phyloP scores from a whole-genome alignment of 2,888 invertebrate species.

The Proisotoma minuta region DNA sequence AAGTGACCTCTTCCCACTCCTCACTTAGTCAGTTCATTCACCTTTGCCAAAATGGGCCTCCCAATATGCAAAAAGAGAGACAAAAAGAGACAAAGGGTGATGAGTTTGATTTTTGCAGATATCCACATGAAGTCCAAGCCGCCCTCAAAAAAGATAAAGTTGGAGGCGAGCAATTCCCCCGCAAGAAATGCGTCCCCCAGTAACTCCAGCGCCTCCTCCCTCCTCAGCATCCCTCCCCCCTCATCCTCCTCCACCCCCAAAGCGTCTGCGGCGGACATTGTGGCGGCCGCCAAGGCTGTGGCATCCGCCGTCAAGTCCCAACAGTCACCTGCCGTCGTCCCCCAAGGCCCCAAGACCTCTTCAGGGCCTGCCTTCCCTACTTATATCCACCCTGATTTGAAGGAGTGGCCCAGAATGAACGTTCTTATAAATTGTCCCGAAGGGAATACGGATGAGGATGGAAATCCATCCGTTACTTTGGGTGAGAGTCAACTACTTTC shows the following conservation, averaged over 20 bases:
- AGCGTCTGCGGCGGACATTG: background rate
- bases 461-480: background rate
- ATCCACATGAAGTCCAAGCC: conserved; percentile 44
- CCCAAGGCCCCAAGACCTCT: background rate
- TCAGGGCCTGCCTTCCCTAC: background rate
- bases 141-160: conserved; percentile 32
- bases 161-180: conserved; percentile 20
- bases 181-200: conserved; percentile 19
- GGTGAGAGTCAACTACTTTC: no score
- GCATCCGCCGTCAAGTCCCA: conserved; percentile 1
- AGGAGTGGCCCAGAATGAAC: background rate
- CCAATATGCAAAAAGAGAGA: no score
- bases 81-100: no score
- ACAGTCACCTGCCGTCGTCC: background rate
- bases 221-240: conserved; percentile 20
- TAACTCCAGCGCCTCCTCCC: conserved; percentile 16
- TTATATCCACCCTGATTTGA: background rate
- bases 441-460: background rate
- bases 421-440: background rate
- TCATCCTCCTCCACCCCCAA: background rate
- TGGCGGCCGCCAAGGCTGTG: background rate
- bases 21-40: no score
- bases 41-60: no score
- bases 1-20: no score
- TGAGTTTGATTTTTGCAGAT: no score